Evolutionary conservation across 2,113 vertebrate genomes (phyloP).

Genomic region (Alethe diademata): DNA sequence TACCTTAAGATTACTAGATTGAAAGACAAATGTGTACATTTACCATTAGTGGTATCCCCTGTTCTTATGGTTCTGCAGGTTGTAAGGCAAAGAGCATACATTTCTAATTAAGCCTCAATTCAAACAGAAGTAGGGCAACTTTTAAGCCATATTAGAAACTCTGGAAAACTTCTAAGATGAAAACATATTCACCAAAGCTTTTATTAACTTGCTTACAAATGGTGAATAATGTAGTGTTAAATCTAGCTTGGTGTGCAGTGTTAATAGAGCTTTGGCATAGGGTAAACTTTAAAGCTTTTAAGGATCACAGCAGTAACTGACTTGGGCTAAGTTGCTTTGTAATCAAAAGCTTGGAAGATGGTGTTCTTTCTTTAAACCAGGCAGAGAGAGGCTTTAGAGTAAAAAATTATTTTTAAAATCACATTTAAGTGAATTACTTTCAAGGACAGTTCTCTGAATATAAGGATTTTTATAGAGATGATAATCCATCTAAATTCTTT

Average conservation of each 20-base stretch:
- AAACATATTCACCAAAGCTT: neutral
- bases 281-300: neutral
- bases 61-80: neutral
- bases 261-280: neutral
- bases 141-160: neutral
- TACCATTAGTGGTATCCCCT: neutral
- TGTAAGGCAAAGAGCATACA: neutral
- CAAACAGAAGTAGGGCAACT: neutral
- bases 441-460: neutral
- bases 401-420: neutral
- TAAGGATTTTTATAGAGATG: neutral
- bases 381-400: neutral
- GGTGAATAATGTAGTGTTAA: neutral
- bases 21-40: neutral
- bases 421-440: neutral
- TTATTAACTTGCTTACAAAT: neutral
- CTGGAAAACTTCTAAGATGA: neutral
- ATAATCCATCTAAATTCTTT: neutral
- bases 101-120: neutral
- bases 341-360: neutral
- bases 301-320: neutral
- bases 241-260: neutral
- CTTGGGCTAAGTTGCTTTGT: neutral
- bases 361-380: neutral
- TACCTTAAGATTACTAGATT: neutral